Base-by-base conservation (phyloP, 2,113 vertebrate species). In the Pygoscelis adeliae region DNA sequence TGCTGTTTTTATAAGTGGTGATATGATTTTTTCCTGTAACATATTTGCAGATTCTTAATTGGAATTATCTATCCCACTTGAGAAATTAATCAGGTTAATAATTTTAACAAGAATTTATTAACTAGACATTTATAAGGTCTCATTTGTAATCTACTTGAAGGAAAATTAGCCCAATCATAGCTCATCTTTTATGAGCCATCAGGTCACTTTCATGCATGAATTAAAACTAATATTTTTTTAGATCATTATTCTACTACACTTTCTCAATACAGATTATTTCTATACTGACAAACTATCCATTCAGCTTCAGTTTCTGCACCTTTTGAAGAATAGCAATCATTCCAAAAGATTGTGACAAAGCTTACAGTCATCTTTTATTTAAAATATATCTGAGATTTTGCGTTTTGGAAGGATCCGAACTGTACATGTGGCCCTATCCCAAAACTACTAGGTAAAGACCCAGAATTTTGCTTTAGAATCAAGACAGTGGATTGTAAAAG, bases 51-150 rank as follows among this genome's bases (percentile, higher is more conserved):
- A 74, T 34, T 92, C 71, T 40, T 92, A 83, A 87, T n/a, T 62
- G 30, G 36, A 89, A 82, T 89, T 78, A 87, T 86, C 34, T 92
- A 74, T 27, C 8, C 10, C 22, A 46, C 76, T 89, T 92, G 36
- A 87, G 26, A 49, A 95, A 92, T 89, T 97, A 93, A 90, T 90
- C 53, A 90, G 36, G 69, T 92, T 94, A 89, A 90, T 81, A 88
- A 90, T 96, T 96, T 92, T 86, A 92, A 65, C 47, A 95, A 36
- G 11, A 55, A 78, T 93, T 96, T 93, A 84, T 93, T 93, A 90
- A 44, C 32, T 72, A 86, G 80, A 26, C 29, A 63, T 71, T 97
- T 78, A 71, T 89, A 80, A 83, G 26, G 11, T 74, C 46, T 83
- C 22, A 40, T 83, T 92, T 94, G 74, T 56, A 95, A 95, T 87